Evolutionary conservation across 2,888 invertebrate genomes (phyloP).

Genomic region (Acanthacorydalis orientalis): DNA sequence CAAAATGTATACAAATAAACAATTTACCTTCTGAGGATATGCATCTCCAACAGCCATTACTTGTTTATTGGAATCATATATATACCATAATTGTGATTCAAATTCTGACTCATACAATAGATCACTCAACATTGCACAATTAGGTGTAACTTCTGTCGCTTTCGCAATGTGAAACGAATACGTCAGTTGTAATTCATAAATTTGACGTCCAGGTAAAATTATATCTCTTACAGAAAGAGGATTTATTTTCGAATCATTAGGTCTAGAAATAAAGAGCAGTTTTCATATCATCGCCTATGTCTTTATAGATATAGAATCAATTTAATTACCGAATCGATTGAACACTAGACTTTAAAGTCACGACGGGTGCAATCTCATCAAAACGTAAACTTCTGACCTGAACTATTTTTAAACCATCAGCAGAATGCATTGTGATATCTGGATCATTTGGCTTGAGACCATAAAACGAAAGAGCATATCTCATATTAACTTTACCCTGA

Average conservation of each 20-base stretch:
- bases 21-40: conserved; percentile 58
- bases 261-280: conserved; percentile 34
- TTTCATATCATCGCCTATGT: neutral
- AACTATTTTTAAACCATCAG: conserved; percentile 56
- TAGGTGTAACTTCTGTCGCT: conserved; percentile 64
- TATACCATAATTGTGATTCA: conserved; percentile 93
- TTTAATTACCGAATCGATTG: conserved; percentile 43
- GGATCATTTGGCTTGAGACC: conserved; percentile 56
- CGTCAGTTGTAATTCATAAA: conserved; percentile 76
- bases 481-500: conserved; percentile 56
- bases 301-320: neutral
- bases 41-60: conserved; percentile 76
- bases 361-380: conserved; percentile 63
- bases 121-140: conserved; percentile 65
- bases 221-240: conserved; percentile 69
- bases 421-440: conserved; percentile 52
- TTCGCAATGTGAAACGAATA: conserved; percentile 76
- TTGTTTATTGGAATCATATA: conserved; percentile 84
- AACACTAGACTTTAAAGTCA: conserved; percentile 58
- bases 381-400: conserved; percentile 51
- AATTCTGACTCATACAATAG: conserved; percentile 90
- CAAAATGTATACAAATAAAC: conserved; percentile 9
- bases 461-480: conserved; percentile 65
- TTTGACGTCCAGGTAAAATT: conserved; percentile 73
- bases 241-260: conserved; percentile 60